phyloP scores from a whole-genome alignment of 2,888 invertebrate species.

The Galeopsomyia nigrocyanea region DNA sequence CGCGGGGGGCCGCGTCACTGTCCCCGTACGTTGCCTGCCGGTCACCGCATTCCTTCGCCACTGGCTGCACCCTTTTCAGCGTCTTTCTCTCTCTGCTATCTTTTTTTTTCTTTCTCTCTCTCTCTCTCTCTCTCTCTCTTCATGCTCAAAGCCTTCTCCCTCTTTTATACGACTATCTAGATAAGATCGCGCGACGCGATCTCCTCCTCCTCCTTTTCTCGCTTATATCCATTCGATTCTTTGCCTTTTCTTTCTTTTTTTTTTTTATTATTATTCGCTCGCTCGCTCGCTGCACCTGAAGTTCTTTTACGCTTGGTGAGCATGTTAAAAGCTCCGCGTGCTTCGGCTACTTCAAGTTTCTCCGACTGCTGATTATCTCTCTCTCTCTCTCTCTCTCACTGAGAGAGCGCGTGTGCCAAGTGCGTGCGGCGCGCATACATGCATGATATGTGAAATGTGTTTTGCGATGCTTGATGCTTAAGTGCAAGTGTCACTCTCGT shows the following conservation, averaged over 20 bases:
- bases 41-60: conserved; percentile 64
- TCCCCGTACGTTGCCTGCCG: conserved; percentile 60
- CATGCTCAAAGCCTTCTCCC: neutral
- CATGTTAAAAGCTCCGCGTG: neutral
- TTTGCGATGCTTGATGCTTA: conserved; percentile 52
- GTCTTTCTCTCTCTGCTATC: conserved; percentile 14
- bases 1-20: conserved; percentile 67
- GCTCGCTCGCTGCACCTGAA: conserved; percentile 43
- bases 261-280: conserved; percentile 23
- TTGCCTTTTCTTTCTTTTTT: conserved; percentile 23
- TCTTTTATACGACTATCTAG: conserved; percentile 1
- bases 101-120: conserved; percentile 25
- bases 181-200: conserved; percentile 3
- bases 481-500: conserved; percentile 50
- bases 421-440: no score
- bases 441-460: neutral
- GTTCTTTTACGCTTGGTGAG: no score
- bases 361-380: no score
- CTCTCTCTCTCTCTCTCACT: no score
- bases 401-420: no score
- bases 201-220: conserved; percentile 40
- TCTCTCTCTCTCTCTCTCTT: conserved; percentile 2
- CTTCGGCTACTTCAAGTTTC: no score
- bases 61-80: conserved; percentile 39
- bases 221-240: conserved; percentile 21